Evolutionary conservation across 2,113 vertebrate species (phyloP), one percentile per base, ranked within the genome.

Genomic region (Willisornis vidua): DNA sequence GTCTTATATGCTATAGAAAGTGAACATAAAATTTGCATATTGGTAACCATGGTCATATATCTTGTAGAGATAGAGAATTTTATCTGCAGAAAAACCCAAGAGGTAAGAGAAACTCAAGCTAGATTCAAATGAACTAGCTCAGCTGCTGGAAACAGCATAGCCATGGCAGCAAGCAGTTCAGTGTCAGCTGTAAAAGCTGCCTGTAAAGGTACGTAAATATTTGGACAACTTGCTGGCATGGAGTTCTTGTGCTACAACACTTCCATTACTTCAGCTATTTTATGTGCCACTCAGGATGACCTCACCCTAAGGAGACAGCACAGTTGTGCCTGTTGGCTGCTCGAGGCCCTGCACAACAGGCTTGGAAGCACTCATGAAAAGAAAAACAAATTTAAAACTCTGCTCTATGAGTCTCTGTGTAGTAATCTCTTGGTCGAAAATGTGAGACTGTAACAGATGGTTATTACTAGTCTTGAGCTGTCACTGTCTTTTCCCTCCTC

Each of bases 121-220:
- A 67, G 46, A 52, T 81, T 86, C 33, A 77, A 90, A 92, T 15
- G 20, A 84, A 57, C 65, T 55, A 86, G 65, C 59, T 93, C 51
- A 71, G 79, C 75, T 93, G 55, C 43, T 81, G 83, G 57, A 81
- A 93, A 31, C 73, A 84, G 29, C 0, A 57, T 92, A 95, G 80
- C 89, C 73, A 87, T 95, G 83, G 91, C 76, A 95, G 93, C 89
- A 82, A 79, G 70, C 57, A 71, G 66, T 62, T 91, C 62, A 54
- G 39, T 62, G 77, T 76, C 80, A 85, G 80, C 89, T 91, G 54
- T 89, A 91, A 89, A 89, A 91, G 79, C 61, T 75, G 84, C 62
- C 31, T 75, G 52, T 82, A 84, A 95, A 95, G 85, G 87, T 95
- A 79, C 54, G 91, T 93, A 95, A 95, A 96, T 95, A 94, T 96